A percentile compares a stretch with the other conserved stretches of the same genome.
Conservation (phyloP, 1,140 invertebrate genomes). For the Neelides sp. region DNA sequence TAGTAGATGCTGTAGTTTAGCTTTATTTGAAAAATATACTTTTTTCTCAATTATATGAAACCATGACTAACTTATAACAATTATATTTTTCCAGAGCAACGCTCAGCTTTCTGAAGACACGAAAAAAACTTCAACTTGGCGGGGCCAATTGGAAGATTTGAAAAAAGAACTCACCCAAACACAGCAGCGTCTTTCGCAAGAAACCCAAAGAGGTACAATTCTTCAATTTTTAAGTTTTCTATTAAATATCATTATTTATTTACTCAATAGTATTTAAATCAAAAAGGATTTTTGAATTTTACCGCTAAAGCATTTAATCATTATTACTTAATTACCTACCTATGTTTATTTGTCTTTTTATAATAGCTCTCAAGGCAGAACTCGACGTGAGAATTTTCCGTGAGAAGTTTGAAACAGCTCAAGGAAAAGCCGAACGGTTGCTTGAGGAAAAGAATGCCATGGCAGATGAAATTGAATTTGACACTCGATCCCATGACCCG, state of each 20-base stretch:
- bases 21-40: no score
- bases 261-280: no score
- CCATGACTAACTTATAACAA: no score
- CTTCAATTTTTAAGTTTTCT: no score
- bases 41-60: no score
- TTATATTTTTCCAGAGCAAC: no score
- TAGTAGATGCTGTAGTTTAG: no score
- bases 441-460: constrained; percentile 26
- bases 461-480: constrained; percentile 19
- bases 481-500: constrained; percentile 12
- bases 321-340: background rate
- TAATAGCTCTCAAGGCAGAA: constrained; percentile 23
- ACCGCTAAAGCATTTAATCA: no score
- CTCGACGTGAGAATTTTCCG: constrained; percentile 16
- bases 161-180: constrained; percentile 28
- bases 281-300: no score
- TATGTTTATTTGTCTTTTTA: constrained; percentile 1
- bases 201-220: constrained; percentile 25
- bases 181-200: constrained; percentile 27
- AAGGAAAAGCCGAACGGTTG: constrained; percentile 16
- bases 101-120: no score
- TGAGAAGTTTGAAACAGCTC: constrained; percentile 23
- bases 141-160: constrained; percentile 20
- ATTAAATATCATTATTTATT: no score
- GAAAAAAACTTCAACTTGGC: constrained; percentile 23